A percentile compares a stretch with the other conserved stretches of the same genome.
Evolutionary conservation across 2,113 vertebrate genomes (phyloP).

Genomic region (Chrysemys picta): DNA sequence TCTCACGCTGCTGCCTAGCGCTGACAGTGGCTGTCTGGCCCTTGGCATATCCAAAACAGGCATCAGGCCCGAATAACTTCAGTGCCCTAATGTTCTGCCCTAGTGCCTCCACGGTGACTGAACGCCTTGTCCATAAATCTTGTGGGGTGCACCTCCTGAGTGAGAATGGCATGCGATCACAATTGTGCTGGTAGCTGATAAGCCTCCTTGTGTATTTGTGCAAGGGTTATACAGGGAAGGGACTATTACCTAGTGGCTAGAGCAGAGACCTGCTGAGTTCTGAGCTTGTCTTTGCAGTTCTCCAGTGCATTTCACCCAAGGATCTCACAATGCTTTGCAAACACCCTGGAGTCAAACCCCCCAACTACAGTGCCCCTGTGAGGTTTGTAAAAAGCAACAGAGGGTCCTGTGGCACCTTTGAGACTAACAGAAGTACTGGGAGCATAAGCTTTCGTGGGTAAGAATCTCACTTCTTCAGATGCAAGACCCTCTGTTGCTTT

Average conservation of each 20-base stretch:
- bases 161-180: background rate
- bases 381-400: too few relatives aligned
- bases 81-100: too few relatives aligned
- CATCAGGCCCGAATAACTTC: too few relatives aligned
- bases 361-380: background rate
- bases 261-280: background rate
- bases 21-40: too few relatives aligned
- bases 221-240: background rate
- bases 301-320: background rate
- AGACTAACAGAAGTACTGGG: too few relatives aligned
- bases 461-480: too few relatives aligned
- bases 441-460: too few relatives aligned
- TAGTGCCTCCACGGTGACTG: background rate
- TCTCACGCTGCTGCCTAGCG: too few relatives aligned
- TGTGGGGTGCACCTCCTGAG: background rate
- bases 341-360: background rate
- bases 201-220: background rate
- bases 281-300: background rate
- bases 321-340: background rate
- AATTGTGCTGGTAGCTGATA: fast-evolving
- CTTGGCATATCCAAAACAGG: too few relatives aligned
- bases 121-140: background rate
- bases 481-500: too few relatives aligned
- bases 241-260: background rate
- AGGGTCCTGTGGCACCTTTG: too few relatives aligned